These are phyloP conservation scores for Eurytoma adleriae DNA, from an alignment of 2,888 invertebrate genomes.

Conservation along the genomic window DNA sequence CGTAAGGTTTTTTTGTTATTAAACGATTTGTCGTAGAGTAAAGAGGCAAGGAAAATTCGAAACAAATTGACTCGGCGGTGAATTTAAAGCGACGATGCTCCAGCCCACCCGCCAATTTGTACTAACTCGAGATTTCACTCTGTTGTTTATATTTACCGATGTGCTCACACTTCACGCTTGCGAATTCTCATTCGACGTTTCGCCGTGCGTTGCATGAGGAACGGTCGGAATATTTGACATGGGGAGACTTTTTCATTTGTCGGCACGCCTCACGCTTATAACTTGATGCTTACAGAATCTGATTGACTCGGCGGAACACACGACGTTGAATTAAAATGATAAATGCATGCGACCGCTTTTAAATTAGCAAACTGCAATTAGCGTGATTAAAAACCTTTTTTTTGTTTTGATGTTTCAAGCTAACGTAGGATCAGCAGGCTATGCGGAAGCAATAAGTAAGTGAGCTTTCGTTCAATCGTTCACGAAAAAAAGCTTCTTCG, in stretches of 20 bases:
- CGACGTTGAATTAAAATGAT: not conserved
- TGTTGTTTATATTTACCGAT: conserved; percentile 14
- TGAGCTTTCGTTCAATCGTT: conserved; percentile 59
- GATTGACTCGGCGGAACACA: conserved; percentile 8
- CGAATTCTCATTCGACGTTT: conserved; percentile 8
- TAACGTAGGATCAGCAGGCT: conserved; percentile 71
- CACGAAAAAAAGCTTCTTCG: conserved; percentile 35
- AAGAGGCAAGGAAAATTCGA: too few species aligned
- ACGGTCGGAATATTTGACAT: not conserved
- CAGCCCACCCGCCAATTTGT: not conserved
- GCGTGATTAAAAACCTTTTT: conserved; percentile 54
- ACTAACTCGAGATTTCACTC: not conserved
- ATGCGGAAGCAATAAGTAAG: conserved; percentile 73
- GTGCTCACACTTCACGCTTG: conserved; percentile 19
- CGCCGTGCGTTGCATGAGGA: not conserved
- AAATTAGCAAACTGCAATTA: conserved; percentile 35
- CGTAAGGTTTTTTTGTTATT: too few species aligned
- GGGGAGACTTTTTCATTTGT: conserved; percentile 20
- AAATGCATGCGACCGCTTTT: conserved; percentile 37
- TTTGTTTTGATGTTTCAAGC: conserved; percentile 71
- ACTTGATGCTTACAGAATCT: conserved; percentile 31
- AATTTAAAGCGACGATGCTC: not conserved
- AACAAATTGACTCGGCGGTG: too few species aligned
- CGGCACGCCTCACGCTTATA: conserved; percentile 35
- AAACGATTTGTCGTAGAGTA: too few species aligned